Percentiles rank a stretch among this genome's conserved stretches.
Conservation (phyloP, 2,888 invertebrate genomes). For the Hemistola chrysoprasaria region DNA sequence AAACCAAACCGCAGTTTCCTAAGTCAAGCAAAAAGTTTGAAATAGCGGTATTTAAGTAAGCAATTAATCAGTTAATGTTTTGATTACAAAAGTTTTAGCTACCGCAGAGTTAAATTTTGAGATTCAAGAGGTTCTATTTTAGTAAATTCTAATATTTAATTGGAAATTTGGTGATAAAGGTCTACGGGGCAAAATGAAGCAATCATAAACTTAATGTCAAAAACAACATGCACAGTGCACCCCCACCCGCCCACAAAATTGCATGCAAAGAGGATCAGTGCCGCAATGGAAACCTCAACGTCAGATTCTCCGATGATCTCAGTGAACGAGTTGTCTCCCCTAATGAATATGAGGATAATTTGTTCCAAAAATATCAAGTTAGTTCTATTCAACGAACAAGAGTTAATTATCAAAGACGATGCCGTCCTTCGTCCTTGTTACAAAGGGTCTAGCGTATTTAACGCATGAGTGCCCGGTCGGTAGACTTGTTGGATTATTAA, state of each 20-base stretch:
- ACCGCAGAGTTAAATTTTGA: slow-evolving; percentile 9
- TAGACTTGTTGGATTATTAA: too few relatives aligned
- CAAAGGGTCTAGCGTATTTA: slow-evolving; percentile 15
- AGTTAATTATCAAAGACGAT: slow-evolving; percentile 18
- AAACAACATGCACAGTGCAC: too few relatives aligned
- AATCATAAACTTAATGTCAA: too few relatives aligned
- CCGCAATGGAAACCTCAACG: too few relatives aligned
- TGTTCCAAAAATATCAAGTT: slow-evolving; percentile 9
- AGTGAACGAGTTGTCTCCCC: too few relatives aligned
- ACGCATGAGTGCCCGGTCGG: slow-evolving; percentile 8
- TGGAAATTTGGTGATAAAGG: neutral
- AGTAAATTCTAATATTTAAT: slow-evolving; percentile 9
- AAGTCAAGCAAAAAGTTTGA: slow-evolving; percentile 13
- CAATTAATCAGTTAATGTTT: slow-evolving; percentile 16
- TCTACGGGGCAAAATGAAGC: too few relatives aligned
- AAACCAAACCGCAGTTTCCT: slow-evolving; percentile 4
- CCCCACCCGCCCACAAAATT: too few relatives aligned
- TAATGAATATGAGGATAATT: too few relatives aligned
- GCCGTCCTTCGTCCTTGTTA: neutral
- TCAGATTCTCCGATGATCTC: too few relatives aligned
- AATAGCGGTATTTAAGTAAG: slow-evolving; percentile 9
- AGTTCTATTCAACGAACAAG: slow-evolving; percentile 12
- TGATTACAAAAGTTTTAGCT: slow-evolving; percentile 24
- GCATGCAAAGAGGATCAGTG: too few relatives aligned
- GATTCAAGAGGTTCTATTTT: slow-evolving; percentile 1